phyloP scores from a whole-genome alignment of 2,113 vertebrate genomes.

The Tricholaema leucomelas region DNA sequence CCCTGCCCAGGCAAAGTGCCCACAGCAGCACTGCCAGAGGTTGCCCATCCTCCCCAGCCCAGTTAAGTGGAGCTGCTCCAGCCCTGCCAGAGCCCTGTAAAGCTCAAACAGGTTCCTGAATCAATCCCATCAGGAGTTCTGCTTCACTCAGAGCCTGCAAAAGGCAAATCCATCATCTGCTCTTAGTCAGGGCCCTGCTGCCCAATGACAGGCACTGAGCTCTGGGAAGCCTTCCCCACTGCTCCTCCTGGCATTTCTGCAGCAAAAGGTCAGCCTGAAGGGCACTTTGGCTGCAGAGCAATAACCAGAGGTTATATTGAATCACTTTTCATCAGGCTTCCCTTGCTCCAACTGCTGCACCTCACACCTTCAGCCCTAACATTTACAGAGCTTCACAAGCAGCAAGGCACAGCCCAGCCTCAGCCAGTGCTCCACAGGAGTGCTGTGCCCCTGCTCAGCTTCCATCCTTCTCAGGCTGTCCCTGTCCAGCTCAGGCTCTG shows the following conservation, averaged over 20 bases:
- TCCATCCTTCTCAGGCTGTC: too few species aligned
- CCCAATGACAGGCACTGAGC: neutral
- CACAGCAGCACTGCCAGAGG: neutral
- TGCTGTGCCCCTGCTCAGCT: neutral
- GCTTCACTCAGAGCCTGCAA: slow-evolving; percentile 38
- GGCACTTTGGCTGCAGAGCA: slow-evolving; percentile 55
- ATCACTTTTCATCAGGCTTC: slow-evolving; percentile 43
- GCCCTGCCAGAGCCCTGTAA: neutral
- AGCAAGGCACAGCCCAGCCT: neutral
- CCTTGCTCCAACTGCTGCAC: neutral
- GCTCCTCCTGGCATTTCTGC: slow-evolving; percentile 65
- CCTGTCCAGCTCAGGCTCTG: too few species aligned
- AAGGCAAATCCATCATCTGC: slow-evolving; percentile 46
- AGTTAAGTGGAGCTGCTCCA: neutral
- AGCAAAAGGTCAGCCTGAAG: slow-evolving; percentile 48
- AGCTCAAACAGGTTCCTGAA: neutral
- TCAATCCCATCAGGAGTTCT: slow-evolving; percentile 5
- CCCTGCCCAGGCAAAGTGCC: neutral
- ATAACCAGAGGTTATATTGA: slow-evolving; percentile 62
- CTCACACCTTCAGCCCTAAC: slow-evolving; percentile 14
- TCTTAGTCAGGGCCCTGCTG: neutral
- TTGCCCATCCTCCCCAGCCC: neutral
- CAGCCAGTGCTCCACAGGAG: neutral
- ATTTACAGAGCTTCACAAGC: slow-evolving; percentile 46
- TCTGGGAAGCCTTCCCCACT: slow-evolving; percentile 17